A percentile compares a stretch with the other conserved stretches of the same genome.
These are phyloP conservation scores for Trachelus iudaicus DNA, from an alignment of 2,888 invertebrate species.

Conservation along the genomic window DNA sequence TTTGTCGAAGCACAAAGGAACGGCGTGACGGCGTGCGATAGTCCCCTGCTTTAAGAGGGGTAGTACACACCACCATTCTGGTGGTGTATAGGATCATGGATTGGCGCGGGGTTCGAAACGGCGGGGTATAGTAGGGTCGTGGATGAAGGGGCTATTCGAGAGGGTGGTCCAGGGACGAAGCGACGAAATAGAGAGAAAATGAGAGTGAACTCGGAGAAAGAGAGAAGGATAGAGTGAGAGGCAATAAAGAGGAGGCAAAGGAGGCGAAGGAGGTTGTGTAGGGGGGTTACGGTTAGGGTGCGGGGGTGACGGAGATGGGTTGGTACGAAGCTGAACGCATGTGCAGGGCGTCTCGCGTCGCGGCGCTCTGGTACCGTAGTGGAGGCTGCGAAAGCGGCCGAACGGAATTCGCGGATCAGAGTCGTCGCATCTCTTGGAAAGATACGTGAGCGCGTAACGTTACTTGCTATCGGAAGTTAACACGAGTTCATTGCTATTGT, in stretches of 20 bases:
- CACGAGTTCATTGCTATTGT: not conserved
- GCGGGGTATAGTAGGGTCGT: slow-evolving; percentile 9
- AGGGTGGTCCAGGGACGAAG: slow-evolving; percentile 9
- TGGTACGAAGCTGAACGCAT: slow-evolving; percentile 60
- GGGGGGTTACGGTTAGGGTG: slow-evolving; percentile 32
- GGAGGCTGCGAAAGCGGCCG: slow-evolving; percentile 62
- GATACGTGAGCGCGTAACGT: slow-evolving; percentile 38
- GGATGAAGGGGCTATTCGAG: slow-evolving; percentile 1
- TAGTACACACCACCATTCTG: slow-evolving; percentile 26
- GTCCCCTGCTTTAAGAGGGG: slow-evolving; percentile 41
- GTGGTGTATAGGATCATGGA: slow-evolving; percentile 21
- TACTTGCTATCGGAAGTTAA: not conserved
- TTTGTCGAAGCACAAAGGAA: slow-evolving; percentile 59
- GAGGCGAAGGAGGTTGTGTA: slow-evolving; percentile 25
- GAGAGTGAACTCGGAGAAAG: slow-evolving; percentile 15
- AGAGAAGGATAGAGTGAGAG: not conserved
- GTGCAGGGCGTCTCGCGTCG: slow-evolving; percentile 64
- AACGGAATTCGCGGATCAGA: slow-evolving; percentile 63
- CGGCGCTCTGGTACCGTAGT: slow-evolving; percentile 59
- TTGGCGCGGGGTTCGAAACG: slow-evolving; percentile 3
- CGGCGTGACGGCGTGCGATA: slow-evolving; percentile 53
- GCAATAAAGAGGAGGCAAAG: slow-evolving; percentile 11
- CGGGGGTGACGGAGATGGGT: slow-evolving; percentile 30
- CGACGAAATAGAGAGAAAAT: slow-evolving; percentile 15
- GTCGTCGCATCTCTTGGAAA: slow-evolving; percentile 62